These are phyloP conservation scores for Todus mexicanus DNA, from an alignment of 2,797 vertebrate species.

Conservation along the genomic window DNA sequence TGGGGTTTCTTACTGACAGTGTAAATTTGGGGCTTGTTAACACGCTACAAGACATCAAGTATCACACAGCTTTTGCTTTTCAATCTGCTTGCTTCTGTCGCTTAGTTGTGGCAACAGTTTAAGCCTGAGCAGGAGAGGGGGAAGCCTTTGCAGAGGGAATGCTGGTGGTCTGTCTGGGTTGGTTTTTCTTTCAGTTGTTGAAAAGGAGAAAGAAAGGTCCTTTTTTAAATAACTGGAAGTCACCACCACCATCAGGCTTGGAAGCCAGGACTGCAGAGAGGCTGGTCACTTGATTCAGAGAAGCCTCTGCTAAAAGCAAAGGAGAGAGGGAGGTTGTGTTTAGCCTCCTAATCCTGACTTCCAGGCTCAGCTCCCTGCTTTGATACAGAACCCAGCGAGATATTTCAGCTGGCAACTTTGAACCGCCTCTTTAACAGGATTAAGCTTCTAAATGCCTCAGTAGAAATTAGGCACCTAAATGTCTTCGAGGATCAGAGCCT, in stretches of 20 bases:
- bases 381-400: not conserved
- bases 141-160: not conserved
- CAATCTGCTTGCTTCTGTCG: not conserved
- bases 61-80: conserved; percentile 13
- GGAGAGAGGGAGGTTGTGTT: not conserved
- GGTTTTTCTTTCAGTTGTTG: not conserved
- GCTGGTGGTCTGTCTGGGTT: not conserved
- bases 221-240: not conserved
- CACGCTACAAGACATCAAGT: not conserved
- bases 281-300: not conserved
- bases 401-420: not conserved
- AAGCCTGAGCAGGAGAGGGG: not conserved
- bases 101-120: not conserved
- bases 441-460: not conserved
- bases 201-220: not conserved
- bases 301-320: not conserved
- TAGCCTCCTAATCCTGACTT: not conserved
- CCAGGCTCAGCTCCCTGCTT: not conserved
- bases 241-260: not conserved
- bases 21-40: conserved; percentile 32
- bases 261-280: not conserved
- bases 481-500: not conserved
- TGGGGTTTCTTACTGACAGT: conserved; percentile 42
- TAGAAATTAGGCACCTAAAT: not conserved
- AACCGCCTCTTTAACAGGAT: not conserved